These are phyloP conservation scores for Melanotaenia boesemani DNA, from an alignment of 2,797 vertebrate species.

Conservation along the genomic window DNA sequence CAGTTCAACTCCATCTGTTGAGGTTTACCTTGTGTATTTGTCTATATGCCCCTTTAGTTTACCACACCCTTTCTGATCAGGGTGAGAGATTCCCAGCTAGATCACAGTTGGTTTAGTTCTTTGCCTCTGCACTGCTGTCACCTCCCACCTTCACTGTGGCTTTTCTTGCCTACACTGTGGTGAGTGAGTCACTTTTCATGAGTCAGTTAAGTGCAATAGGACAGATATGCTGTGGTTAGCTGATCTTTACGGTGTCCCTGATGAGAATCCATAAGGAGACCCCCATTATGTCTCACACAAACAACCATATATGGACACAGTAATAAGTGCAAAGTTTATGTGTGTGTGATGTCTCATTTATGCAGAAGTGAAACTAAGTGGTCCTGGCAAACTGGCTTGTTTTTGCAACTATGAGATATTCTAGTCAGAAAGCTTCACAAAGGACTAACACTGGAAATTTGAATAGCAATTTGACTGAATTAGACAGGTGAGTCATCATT, in stretches of 20 bases:
- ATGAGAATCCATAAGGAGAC: slow-evolving; percentile 55
- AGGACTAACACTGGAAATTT: neutral
- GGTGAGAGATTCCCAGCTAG: slow-evolving; percentile 72
- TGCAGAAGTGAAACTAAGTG: slow-evolving; percentile 64
- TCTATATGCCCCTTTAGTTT: slow-evolving; percentile 39
- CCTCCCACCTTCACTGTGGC: slow-evolving; percentile 57
- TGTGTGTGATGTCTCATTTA: slow-evolving; percentile 27
- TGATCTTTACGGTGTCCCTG: slow-evolving; percentile 63
- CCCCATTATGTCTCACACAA: slow-evolving; percentile 23
- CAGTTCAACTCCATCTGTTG: slow-evolving; percentile 15
- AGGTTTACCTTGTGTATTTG: slow-evolving; percentile 19
- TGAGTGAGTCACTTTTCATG: slow-evolving; percentile 46
- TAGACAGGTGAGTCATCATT: neutral
- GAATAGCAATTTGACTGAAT: neutral
- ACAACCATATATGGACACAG: slow-evolving; percentile 14
- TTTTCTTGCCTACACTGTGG: slow-evolving; percentile 50
- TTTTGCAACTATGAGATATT: slow-evolving; percentile 7
- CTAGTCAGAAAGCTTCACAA: neutral
- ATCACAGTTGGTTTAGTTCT: slow-evolving; percentile 22
- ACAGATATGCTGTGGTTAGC: slow-evolving; percentile 47
- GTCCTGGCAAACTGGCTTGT: neutral
- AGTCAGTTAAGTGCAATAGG: slow-evolving; percentile 50
- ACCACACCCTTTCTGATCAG: slow-evolving; percentile 54
- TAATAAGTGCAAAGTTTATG: slow-evolving; percentile 13
- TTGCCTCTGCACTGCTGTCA: slow-evolving; percentile 21